Evolutionary conservation across 2,888 invertebrate genomes (phyloP).

Genomic region (Aethes cnicana): DNA sequence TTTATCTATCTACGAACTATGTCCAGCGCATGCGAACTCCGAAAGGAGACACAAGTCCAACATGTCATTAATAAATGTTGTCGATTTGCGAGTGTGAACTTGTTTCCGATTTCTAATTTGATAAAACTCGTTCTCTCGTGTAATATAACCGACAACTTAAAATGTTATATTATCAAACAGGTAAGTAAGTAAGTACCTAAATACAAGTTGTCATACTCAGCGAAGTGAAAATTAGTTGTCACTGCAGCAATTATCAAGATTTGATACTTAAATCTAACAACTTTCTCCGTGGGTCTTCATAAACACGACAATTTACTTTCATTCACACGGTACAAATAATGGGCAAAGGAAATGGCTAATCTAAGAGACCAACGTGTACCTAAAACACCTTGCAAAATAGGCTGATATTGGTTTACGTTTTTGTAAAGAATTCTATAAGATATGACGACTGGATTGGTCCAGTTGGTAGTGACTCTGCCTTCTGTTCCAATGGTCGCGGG

Average conservation of each 20-base stretch:
- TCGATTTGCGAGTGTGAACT: too few species aligned
- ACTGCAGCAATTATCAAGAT: conserved; percentile 20
- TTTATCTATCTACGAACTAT: too few species aligned
- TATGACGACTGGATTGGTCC: too few species aligned
- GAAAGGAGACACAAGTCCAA: too few species aligned
- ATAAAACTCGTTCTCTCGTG: background rate
- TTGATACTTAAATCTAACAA: conserved; percentile 21
- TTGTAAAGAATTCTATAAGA: too few species aligned
- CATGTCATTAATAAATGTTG: too few species aligned
- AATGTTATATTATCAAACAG: conserved; percentile 17
- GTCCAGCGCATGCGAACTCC: too few species aligned
- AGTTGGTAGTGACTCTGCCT: too few species aligned
- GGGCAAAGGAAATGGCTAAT: background rate
- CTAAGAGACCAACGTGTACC: background rate
- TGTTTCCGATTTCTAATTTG: background rate
- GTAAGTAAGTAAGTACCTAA: too few species aligned
- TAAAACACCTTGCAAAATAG: background rate
- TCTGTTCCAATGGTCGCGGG: too few species aligned
- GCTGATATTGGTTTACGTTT: too few species aligned
- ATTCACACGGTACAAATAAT: conserved; percentile 13
- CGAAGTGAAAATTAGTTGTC: conserved; percentile 18
- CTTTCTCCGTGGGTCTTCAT: conserved; percentile 11
- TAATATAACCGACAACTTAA: background rate
- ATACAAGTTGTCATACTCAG: conserved; percentile 8
- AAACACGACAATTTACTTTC: conserved; percentile 12